Percentiles rank a stretch among this genome's conserved stretches.
Evolutionary conservation across 2,113 vertebrate species (phyloP).

Genomic region (Alaudala cheleensis): DNA sequence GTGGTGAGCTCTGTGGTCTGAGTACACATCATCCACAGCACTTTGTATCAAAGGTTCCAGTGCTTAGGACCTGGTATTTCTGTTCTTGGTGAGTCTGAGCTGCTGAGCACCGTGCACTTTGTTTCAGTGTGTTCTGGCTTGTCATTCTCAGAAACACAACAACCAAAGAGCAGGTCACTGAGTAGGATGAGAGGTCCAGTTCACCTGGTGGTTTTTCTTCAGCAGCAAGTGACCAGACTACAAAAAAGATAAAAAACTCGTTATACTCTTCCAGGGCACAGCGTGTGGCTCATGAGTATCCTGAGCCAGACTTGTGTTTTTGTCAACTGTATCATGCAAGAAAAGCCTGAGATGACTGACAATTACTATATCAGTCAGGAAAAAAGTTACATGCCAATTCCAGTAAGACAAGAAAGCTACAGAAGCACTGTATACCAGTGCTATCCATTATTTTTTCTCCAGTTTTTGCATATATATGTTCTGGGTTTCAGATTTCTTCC

Average conservation of each 20-base stretch:
- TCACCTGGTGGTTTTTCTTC: neutral
- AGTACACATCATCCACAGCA: neutral
- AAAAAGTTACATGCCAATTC: neutral
- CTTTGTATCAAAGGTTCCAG: neutral
- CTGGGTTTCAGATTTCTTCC: neutral
- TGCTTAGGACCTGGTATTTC: neutral
- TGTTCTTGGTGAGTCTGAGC: neutral
- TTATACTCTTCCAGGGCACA: neutral
- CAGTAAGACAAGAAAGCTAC: neutral
- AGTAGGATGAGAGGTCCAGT: neutral
- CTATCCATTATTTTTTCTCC: neutral
- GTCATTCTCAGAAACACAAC: neutral
- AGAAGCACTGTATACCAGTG: neutral
- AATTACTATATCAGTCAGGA: neutral
- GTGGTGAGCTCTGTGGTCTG: neutral
- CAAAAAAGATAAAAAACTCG: neutral
- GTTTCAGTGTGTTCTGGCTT: neutral
- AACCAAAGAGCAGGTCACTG: neutral
- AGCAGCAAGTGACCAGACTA: neutral
- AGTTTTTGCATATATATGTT: neutral
- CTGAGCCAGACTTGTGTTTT: neutral
- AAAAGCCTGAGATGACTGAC: neutral
- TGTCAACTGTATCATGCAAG: neutral
- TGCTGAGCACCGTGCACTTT: neutral
- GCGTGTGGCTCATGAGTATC: neutral